These are phyloP conservation scores for Tuta absoluta DNA, from an alignment of 2,888 invertebrate species.

Conservation along the genomic window DNA sequence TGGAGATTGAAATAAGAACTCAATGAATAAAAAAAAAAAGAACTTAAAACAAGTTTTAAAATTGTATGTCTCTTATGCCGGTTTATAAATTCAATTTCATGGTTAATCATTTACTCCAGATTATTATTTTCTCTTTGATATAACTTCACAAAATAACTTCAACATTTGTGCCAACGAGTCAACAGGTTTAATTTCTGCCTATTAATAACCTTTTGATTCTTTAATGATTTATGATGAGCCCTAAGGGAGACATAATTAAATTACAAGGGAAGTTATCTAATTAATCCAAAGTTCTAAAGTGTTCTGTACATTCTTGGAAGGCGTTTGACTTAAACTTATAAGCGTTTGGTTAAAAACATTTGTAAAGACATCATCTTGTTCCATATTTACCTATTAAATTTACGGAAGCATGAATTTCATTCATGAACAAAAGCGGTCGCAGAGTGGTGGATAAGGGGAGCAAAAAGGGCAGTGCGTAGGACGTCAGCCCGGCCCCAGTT, in stretches of 20 bases:
- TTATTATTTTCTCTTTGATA: no score
- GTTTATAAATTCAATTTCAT: no score
- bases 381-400: not conserved
- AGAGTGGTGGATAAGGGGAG: no score
- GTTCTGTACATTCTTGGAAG: not conserved
- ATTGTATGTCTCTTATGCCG: no score
- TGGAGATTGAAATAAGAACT: not conserved
- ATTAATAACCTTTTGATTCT: not conserved
- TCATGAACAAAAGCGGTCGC: no score
- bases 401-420: not conserved
- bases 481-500: no score
- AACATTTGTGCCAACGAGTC: not conserved
- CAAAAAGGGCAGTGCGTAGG: no score
- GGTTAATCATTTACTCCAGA: no score
- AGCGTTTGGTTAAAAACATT: constrained; percentile 3
- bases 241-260: constrained; percentile 11
- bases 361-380: not conserved
- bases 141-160: not conserved
- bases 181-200: not conserved
- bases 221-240: constrained; percentile 14
- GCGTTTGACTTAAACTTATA: not conserved
- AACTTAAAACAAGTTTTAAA: no score
- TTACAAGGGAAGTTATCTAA: constrained; percentile 11
- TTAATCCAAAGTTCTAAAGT: constrained; percentile 8
- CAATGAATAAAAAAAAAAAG: not conserved